Base-by-base conservation (phyloP, 2,797 vertebrate species). In the Neosalanx taihuensis region DNA sequence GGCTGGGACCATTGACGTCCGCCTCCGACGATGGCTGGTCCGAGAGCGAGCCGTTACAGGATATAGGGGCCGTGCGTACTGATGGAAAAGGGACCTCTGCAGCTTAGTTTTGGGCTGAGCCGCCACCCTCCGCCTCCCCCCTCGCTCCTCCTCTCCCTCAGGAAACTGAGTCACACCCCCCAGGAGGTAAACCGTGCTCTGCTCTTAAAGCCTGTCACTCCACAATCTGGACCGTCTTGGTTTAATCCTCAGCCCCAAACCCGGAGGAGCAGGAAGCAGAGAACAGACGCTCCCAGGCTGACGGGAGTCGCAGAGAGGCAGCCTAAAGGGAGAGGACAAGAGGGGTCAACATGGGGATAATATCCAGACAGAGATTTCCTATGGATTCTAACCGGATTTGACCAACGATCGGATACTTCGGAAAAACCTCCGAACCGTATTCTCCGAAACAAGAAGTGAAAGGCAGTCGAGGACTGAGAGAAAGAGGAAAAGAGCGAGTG, bases 141-240 rank as follows among this genome's bases (percentile, higher is more conserved):
- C 31, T 7, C 57, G n/a, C 26, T 29, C 66, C 26, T 29, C 3
- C 26, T 41, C 31, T 26, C 71, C 9, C 17, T 56, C 46, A 31
- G 59, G 35, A 29, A 29, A 51, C 72, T 71, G 70, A 57, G 72
- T 83, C 79, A 77, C 83, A 85, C 77, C 69, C 77, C 69, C 69
- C 81, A 87, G 87, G 88, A 82, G 86, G 83, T 87, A 82, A 91
- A 88, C 80, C 83, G 82, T 73, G 61, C 69, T 68, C 79, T 78
- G 63, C 73, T 81, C 70, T 84, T 84, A 85, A 89, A 89, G 77
- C 85, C 86, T 79, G 81, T 85, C 84, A 85, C 75, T 84, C 61
- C 17, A 1, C 83, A 89, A 86, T 89, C 90, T 89, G 90, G 79
- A 83, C 65, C 80, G 76, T 70, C 58, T 65, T 12, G 41, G 78